Base-by-base conservation (phyloP, 2,888 invertebrate species). In the Ectemnius continuus region DNA sequence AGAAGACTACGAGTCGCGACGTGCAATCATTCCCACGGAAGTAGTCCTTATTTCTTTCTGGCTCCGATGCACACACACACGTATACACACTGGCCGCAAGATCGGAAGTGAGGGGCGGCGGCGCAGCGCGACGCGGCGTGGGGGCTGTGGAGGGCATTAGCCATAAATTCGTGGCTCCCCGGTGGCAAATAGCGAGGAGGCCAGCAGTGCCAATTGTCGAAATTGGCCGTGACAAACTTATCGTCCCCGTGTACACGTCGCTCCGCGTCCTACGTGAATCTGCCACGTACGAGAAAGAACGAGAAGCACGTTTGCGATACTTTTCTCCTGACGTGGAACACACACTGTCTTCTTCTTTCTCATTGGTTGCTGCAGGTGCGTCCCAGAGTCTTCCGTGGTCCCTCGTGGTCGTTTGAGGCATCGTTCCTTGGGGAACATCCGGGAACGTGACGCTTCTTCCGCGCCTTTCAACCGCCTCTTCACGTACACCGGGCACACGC, bases 211-310 rank as follows among this genome's bases (percentile, higher is more conserved):
- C 90, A 90, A 90, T 90, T 88, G 89, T 89, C 88, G 87, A 90
- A 90, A 91, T 91, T 90, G 90, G 84, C 88, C 88, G 88, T 89
- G 91, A 91, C 90, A 91, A 91, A 90, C 85, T 91, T 90, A 90
- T 90, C 88, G 87, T 86, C 75, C 74, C 61, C 63, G 65, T 52
- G 36, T 36, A 11, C 36, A 6, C 1, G 36, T 11, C 8, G 28
- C 8, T 36, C 4, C 28, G 28, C 28, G 28, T 36, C 36, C 3
- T 36, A 11, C 4, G 36, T 36, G 46, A 20, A 46, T 72, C 77
- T 75, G 72, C 70, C 76, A 77, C 79, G 46, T 52, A 71, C 76
- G 79, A 70, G 70, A 69, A 75, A 74, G 79, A 59, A 79, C 75
- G 78, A 0, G 76, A 60, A 60, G 36, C 16, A 52, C 52, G n/a